Conservation (phyloP, 2,888 invertebrate species). For the Spilarctia lutea region DNA sequence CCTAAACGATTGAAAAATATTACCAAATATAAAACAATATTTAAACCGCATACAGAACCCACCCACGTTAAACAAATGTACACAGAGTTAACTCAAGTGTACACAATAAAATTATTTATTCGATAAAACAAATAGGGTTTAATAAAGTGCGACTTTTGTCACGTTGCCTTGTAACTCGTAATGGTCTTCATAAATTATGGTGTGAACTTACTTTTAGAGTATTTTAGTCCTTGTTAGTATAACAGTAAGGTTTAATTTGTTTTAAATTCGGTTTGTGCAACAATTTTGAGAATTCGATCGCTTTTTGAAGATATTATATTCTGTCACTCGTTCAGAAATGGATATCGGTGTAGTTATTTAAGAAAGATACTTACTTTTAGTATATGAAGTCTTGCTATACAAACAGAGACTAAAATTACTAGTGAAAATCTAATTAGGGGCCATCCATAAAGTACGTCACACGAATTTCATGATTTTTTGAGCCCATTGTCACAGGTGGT, state of each 20-base stretch:
- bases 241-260: slow-evolving; percentile 7
- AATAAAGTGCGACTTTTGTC: slow-evolving; percentile 82
- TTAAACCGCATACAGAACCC: slow-evolving; percentile 21
- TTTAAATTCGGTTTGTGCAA: background rate
- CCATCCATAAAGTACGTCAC: too few relatives aligned
- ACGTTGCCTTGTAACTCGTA: slow-evolving; percentile 71
- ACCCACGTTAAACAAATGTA: slow-evolving; percentile 26
- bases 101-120: slow-evolving; percentile 76
- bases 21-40: slow-evolving; percentile 15
- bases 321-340: background rate
- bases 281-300: slow-evolving; percentile 22
- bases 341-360: background rate
- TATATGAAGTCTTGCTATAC: background rate
- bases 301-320: slow-evolving; percentile 19
- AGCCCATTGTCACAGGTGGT: too few relatives aligned
- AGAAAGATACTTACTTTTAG: background rate
- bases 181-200: slow-evolving; percentile 72
- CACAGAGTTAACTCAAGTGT: slow-evolving; percentile 38
- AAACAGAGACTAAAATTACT: too few relatives aligned
- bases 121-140: slow-evolving; percentile 80
- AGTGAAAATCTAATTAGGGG: background rate
- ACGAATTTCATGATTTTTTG: too few relatives aligned
- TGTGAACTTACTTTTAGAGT: slow-evolving; percentile 23
- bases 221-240: background rate
- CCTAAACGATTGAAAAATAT: slow-evolving; percentile 1